Percentiles rank a stretch among this genome's conserved stretches.
phyloP scores from a whole-genome alignment of 2,797 vertebrate species.

The Etheostoma perlongum region DNA sequence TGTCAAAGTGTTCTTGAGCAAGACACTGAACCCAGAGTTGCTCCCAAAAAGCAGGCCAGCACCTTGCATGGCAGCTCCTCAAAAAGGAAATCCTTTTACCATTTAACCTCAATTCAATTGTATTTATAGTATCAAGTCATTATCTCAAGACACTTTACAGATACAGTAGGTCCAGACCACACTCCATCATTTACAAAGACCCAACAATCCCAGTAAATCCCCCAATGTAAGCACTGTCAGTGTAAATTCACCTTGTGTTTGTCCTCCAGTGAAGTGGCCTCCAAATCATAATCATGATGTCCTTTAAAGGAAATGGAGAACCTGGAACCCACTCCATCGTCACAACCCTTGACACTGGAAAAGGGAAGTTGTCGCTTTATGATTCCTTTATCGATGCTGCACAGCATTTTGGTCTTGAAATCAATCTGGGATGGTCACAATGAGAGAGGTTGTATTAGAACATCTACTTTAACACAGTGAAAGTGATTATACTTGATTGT shows the following conservation, averaged over 20 bases:
- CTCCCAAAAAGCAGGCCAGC: too few species aligned
- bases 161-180: too few species aligned
- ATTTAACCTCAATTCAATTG: neutral
- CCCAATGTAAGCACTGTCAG: too few species aligned
- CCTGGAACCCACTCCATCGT: slow-evolving; percentile 77
- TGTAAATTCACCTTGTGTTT: slow-evolving; percentile 81
- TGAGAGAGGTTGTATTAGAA: neutral
- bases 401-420: slow-evolving; percentile 86
- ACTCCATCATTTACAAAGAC: too few species aligned
- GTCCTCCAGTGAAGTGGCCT: slow-evolving; percentile 84
- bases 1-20: too few species aligned
- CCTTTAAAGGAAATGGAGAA: slow-evolving; percentile 83
- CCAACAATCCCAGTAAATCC: too few species aligned
- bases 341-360: slow-evolving; percentile 82
- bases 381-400: slow-evolving; percentile 88
- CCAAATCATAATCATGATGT: slow-evolving; percentile 84
- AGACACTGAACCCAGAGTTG: too few species aligned
- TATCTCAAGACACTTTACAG: too few species aligned
- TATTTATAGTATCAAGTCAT: too few species aligned
- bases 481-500: neutral
- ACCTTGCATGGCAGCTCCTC: too few species aligned
- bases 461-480: neutral
- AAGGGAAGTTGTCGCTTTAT: slow-evolving; percentile 87
- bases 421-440: slow-evolving; percentile 78
- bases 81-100: too few species aligned